Evolutionary conservation across 2,113 vertebrate genomes (phyloP), one percentile per base, ranked within the genome.

Genomic region (Serilophus lunatus): DNA sequence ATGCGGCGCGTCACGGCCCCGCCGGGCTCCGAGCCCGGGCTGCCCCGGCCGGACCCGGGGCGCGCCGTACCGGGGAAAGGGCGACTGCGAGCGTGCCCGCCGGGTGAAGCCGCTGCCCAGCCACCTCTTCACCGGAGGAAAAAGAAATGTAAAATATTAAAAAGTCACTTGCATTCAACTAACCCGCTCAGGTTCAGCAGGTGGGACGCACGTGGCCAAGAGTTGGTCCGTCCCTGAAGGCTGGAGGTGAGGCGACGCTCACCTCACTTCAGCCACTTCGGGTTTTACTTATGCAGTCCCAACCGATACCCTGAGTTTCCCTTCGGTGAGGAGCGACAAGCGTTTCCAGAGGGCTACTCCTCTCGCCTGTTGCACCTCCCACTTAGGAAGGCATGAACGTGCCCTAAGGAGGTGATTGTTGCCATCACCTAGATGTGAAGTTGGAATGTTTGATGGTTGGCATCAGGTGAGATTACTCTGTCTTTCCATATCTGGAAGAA

Each of bases 401-500:
- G 31, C 23, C 40, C 40, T 22, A 2, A 77, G 69, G 47, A 74
- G 3, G 9, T 33, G 44, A 7, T 18, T 44, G 16, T 26, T 20
- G 50, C n/a, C 2, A 0, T 56, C 1, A 0, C 26, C 38, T 29
- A 1, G 25, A 11, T 23, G 31, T 18, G 54, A 35, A 22, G 2
- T 5, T 11, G 49, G 49, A 33, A 35, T 28, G 24, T 47, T 28
- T 13, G 24, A 4, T 10, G 29, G 9, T 33, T 74, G 40, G 7
- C 1, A 4, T 23, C 14, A 60, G 31, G 17, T 45, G 36, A 53
- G n/a, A 16, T 25, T n/a, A n/a, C n/a, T 65, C 33, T 23, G 35
- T 26, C 53, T 65, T 42, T 60, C 54, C 25, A 16, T 35, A 57
- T 38, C 45, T 47, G n/a, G 40, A 29, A 26, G 49, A 83, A 65